Base-by-base conservation (phyloP, 92 coral and sea anemone genomes). In the Montipora capitata region DNA sequence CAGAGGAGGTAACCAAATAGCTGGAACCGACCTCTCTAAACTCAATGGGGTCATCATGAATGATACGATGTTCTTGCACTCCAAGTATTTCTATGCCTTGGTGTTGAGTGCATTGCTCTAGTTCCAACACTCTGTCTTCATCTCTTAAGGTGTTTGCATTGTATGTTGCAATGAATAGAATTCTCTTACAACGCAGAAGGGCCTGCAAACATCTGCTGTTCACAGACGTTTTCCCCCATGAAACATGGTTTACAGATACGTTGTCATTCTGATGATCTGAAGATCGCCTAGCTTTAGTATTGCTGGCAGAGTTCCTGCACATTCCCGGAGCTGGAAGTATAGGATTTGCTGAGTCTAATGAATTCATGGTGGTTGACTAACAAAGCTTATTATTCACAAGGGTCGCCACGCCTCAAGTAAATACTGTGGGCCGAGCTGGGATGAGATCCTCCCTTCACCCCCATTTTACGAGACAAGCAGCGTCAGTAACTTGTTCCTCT, bases 131-230 rank as follows among this genome's bases (percentile, higher is more conserved):
- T 59, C 65, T 59, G 8, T 59, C 65, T 59, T 59, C 65, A 59
- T 59, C 65, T 59, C 65, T 2, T 59, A 59, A 59, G 65, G 65
- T 59, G 14, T 59, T 59, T 4, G 65, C 65, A 18, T 59, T 59
- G 65, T 59, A 59, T 59, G 65, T 59, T 59, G 7, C 65, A 59
- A 59, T 59, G 78, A 73, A 73, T 73, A 73, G 78, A 73, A 56
- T 39, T 73, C 41, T 73, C 78, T 73, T 73, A 73, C 78, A 73
- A 73, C 49, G 78, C 78, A 73, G 78, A 73, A 73, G 78, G 78
- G 78, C 78, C 78, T 41, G 78, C 78, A 73, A 73, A 73, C 78
- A 73, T 73, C 78, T 73, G 78, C 78, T 73, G 45, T 73, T 73
- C 78, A 5, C 78, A 73, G 78, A 73, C 45, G 49, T 73, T 73